Evolutionary conservation across 2,113 vertebrate genomes (phyloP), one percentile per base, ranked within the genome.

Genomic region (Mixornis gularis): DNA sequence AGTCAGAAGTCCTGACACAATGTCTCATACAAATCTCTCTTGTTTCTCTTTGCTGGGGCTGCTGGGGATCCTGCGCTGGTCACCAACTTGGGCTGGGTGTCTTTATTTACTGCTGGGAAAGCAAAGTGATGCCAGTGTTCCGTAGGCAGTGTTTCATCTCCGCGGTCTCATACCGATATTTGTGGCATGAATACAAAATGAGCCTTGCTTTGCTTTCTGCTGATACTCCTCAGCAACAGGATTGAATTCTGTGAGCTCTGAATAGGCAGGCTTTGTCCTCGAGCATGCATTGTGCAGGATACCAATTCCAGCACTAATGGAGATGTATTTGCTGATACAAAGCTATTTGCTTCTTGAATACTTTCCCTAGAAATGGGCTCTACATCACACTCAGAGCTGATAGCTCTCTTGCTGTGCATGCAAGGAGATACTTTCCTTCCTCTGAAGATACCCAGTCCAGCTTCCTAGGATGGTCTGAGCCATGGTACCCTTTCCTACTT

Each of bases 41-140:
- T 3, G 1, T 49, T 79, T 30, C 71, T 29, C 32, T 25, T 20
- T 7, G 3, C 6, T 6, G 2, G 43, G 27, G 51, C 8, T 52
- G 17, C 8, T 1, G 38, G 49, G 24, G 7, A 10, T 29, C 48
- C 32, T 2, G 29, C 56, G 2, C 52, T 8, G 3, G 7, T 26
- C 4, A 11, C 70, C 34, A 70, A 2, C 26, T 5, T 7, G 6
- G 27, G 34, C 21, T 51, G 15, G 0, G 0, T 32, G 2, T 56
- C 81, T 89, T 30, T 13, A 40, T 83, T 76, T 38, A 7, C 30
- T 30, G 19, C 19, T 7, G 1, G 38, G 82, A 62, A 49, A 79
- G 41, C 0, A 0, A 29, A 32, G 66, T 5, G 20, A 32, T 43
- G 80, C 49, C 59, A 6, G 64, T 0, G 5, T 34, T 91, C 25